phyloP scores from a whole-genome alignment of 1,140 invertebrate species.

The Heliconius hewitsoni region DNA sequence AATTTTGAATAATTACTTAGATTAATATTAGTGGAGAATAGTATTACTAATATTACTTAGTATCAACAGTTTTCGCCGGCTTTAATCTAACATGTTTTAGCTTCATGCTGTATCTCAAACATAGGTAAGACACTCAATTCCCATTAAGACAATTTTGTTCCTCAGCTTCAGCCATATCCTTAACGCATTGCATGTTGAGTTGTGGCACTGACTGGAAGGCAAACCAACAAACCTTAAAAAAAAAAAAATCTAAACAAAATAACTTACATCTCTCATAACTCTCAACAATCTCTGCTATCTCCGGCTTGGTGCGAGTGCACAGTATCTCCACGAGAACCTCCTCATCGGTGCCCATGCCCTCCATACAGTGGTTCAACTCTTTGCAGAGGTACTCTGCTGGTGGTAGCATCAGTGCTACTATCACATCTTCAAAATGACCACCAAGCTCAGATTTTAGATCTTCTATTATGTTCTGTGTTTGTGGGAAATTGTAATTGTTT shows the following conservation, averaged over 20 bases:
- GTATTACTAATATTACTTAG: no score
- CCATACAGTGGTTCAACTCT: slow-evolving; percentile 87
- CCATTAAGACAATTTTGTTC: no score
- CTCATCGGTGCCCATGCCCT: slow-evolving; percentile 84
- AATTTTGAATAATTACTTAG: no score
- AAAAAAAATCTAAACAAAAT: not conserved
- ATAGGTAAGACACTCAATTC: no score
- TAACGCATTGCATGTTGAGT: no score
- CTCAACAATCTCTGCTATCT: slow-evolving; percentile 84
- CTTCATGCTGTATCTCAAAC: no score
- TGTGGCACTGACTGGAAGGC: no score
- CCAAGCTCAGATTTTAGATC: slow-evolving; percentile 89
- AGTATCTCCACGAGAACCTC: slow-evolving; percentile 86
- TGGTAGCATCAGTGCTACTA: slow-evolving; percentile 87
- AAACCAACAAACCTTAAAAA: not conserved
- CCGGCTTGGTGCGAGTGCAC: slow-evolving; percentile 85
- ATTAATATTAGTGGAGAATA: no score
- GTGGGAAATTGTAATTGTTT: not conserved
- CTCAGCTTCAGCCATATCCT: no score
- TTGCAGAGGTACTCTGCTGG: slow-evolving; percentile 87
- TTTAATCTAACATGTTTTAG: no score
- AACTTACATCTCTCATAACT: slow-evolving; percentile 85
- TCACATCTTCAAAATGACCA: slow-evolving; percentile 90
- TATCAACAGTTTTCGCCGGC: no score
- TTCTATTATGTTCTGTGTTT: slow-evolving; percentile 84